Percentiles rank a stretch among this genome's conserved stretches.
phyloP scores from a whole-genome alignment of 2,797 vertebrate genomes.

The Sylvilagus floridanus region DNA sequence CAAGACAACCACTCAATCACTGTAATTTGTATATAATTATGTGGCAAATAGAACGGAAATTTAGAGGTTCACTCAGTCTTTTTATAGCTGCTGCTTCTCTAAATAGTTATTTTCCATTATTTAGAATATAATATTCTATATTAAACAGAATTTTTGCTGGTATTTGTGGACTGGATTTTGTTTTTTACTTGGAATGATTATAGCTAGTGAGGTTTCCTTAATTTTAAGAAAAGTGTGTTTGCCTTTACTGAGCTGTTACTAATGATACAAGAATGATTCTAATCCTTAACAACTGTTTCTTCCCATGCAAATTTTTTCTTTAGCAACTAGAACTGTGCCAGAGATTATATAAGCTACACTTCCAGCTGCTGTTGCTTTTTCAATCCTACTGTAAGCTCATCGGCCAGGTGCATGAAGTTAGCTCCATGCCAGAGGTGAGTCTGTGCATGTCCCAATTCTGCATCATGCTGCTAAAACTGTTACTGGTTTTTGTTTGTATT shows the following conservation, averaged over 20 bases:
- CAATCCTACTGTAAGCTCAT: constrained; percentile 99
- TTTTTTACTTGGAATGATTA: constrained; percentile 50
- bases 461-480: neutral
- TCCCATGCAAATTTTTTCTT: constrained; percentile 78
- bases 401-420: constrained; percentile 97
- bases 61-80: neutral
- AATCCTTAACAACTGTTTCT: constrained; percentile 78
- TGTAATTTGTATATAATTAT: constrained; percentile 5
- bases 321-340: constrained; percentile 99
- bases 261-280: constrained; percentile 48
- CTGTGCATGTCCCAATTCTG: neutral
- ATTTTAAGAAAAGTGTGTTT: neutral
- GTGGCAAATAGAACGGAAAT: neutral
- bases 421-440: constrained; percentile 97
- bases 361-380: constrained; percentile 98
- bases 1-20: neutral
- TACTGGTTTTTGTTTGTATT: neutral
- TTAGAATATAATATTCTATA: neutral
- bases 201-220: constrained; percentile 32
- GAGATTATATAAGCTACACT: constrained; percentile 98
- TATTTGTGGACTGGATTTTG: neutral
- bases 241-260: constrained; percentile 52
- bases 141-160: neutral
- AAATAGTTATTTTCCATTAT: neutral
- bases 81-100: neutral